Evolutionary conservation across 2,797 vertebrate genomes (phyloP), one percentile per base, ranked within the genome.

Genomic region (Lycodopsis pacificus): DNA sequence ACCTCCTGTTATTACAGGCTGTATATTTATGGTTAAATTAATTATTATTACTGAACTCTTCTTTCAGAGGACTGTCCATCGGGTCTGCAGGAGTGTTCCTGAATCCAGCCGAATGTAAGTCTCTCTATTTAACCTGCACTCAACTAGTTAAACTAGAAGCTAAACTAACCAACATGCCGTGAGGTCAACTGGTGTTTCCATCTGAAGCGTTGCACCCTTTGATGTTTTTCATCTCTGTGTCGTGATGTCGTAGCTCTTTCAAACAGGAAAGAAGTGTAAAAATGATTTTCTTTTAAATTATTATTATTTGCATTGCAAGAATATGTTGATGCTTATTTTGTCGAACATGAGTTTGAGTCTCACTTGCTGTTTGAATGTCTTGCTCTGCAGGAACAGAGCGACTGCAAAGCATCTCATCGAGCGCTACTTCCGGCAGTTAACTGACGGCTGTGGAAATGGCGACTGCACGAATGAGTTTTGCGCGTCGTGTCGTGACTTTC

Each of bases 381-480:
- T 91, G 12, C 20, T 19, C 57, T 38, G 88, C 96, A 99, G 98
- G 98, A 99, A 99, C 97, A 98, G 96, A 97, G 97, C 97, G 91
- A 97, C 98, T 95, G 98, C 98, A 95, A 99, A 99, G 96, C 97
- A 99, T 96, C 97, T 99, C 95, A 99, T 99, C 94, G 98, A 99
- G 96, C 98, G 98, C 96, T 99, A 99, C 96, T 99, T 99, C 96
- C 97, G 96, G 92, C 98, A 99, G 97, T 97, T 99, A 96, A 99
- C 98, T 13, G 97, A 99, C 90, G 98, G 98, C 96, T 99, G 98
- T 96, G 98, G 98, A 96, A 99, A 99, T 97, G 97, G 97, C 94
- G 96, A 96, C 96, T 99, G 98, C 96, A 96, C 97, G 90, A 99
- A 99, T 95, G 97, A 97, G 95, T 97, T 97, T 92, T 99, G 98